Base-by-base conservation (phyloP, 2,113 vertebrate species). In the Sitta europaea region DNA sequence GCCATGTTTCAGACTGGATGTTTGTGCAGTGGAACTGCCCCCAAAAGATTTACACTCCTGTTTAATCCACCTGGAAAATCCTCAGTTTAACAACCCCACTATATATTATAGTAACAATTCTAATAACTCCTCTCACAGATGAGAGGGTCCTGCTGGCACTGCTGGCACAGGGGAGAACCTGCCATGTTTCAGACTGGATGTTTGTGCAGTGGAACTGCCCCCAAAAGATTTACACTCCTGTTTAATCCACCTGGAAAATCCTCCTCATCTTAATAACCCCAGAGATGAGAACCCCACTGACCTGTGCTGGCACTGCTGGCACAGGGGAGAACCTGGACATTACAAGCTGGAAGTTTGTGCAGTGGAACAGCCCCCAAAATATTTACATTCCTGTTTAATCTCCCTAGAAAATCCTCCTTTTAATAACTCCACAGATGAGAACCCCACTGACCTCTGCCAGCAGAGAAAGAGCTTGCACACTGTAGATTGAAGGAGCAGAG, bases 401-500 rank as follows among this genome's bases (percentile, higher is more conserved):
- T 8, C 24, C 11, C 8, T 27, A 74, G 45, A 75, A 78, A 82
- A 59, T 42, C 65, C 84, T 75, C 14, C 57, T 70, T 20, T 28
- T 23, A 35, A 31, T 28, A 36, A 35, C 25, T 29, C 35, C 58
- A 25, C 5, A 28, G 62, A 15, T 35, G 28, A 86, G 66, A 33
- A 63, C 31, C 42, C 20, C 79, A 91, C 70, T 92, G 95, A 99
- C 99, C 98, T 99, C 99, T 90, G 99, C 99, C 77, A 99, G 98
- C 36, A 99, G 98, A 35, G 98, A 98, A 71, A 99, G 98, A 59
- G 99, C 99, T 81, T 99, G 99, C 77, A 99, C 99, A 14, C 99
- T 99, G 97, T 99, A 99, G 63, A 98, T 97, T 0, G 99, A 99
- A 22, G 99, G 99, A 40, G 98, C 99, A 6, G 99, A 99, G 16